Evolutionary conservation across 2,113 vertebrate species (phyloP).

Genomic region (Tor tambroides): DNA sequence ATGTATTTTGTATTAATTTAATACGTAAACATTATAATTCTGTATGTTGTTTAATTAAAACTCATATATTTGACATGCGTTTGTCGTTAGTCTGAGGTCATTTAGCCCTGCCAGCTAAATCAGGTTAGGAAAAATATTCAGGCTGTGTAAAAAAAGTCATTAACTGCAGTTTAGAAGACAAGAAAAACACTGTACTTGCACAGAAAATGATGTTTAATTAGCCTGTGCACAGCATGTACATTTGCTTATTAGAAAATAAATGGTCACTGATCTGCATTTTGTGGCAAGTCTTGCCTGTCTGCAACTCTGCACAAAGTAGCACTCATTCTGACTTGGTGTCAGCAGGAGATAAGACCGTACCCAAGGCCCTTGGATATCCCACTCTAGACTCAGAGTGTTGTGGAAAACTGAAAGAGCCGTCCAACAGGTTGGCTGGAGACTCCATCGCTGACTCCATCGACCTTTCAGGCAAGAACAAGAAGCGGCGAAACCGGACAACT

Average conservation of each 20-base stretch:
- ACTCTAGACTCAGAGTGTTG: slow-evolving; percentile 77
- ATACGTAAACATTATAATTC: neutral
- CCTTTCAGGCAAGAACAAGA: slow-evolving; percentile 86
- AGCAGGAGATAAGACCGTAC: slow-evolving; percentile 78
- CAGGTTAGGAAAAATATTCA: neutral
- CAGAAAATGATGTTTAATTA: neutral
- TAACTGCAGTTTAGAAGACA: neutral
- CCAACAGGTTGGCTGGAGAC: slow-evolving; percentile 64
- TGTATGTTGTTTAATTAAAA: neutral
- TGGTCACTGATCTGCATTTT: no score
- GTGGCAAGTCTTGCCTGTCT: no score
- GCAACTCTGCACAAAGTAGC: no score
- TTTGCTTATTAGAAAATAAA: neutral
- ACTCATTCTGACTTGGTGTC: slow-evolving; percentile 44
- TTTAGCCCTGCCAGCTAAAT: neutral
- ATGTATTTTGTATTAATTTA: neutral
- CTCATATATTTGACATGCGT: neutral
- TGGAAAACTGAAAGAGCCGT: slow-evolving; percentile 69
- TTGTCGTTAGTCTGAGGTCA: neutral
- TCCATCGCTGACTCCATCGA: slow-evolving; percentile 80
- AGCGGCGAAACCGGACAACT: slow-evolving; percentile 89
- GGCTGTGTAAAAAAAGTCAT: neutral
- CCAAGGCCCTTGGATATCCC: slow-evolving; percentile 79
- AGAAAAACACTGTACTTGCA: neutral
- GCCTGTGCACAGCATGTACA: neutral